Evolutionary conservation across 2,888 invertebrate species (phyloP).

Genomic region (Conops quadrifasciatus): DNA sequence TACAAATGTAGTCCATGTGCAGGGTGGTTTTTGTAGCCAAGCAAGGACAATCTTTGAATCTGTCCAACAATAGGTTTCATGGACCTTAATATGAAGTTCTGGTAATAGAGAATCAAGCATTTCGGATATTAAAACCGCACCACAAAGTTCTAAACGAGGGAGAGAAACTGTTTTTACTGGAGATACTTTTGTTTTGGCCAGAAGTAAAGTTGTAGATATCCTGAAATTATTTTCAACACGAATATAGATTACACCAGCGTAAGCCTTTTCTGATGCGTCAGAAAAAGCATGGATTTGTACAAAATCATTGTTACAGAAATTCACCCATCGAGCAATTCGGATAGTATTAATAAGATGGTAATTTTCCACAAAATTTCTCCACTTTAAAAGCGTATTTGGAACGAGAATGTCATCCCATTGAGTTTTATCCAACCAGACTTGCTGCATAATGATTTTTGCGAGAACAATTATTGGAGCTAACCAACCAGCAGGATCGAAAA

Average conservation of each 20-base stretch:
- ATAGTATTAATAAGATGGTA: constrained; percentile 20
- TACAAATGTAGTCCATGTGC: constrained; percentile 18
- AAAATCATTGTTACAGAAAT: neutral
- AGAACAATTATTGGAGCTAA: constrained; percentile 26
- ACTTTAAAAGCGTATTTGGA: constrained; percentile 9
- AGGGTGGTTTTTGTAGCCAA: constrained; percentile 31
- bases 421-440: constrained; percentile 34
- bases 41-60: constrained; percentile 26
- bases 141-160: constrained; percentile 28
- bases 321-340: constrained; percentile 34
- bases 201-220: constrained; percentile 5
- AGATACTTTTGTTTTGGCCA: constrained; percentile 31
- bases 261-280: constrained; percentile 39
- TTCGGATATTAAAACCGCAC: constrained; percentile 10
- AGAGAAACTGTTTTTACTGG: constrained; percentile 25
- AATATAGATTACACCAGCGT: constrained; percentile 9
- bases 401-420: constrained; percentile 34
- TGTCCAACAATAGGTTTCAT: constrained; percentile 14
- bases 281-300: constrained; percentile 36
- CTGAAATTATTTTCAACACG: neutral
- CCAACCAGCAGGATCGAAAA: constrained; percentile 26
- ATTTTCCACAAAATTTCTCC: constrained; percentile 14
- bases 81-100: neutral
- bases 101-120: neutral
- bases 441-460: constrained; percentile 36